Evolutionary conservation across 2,888 invertebrate genomes (phyloP).

Genomic region (Chrysolina haemoptera): DNA sequence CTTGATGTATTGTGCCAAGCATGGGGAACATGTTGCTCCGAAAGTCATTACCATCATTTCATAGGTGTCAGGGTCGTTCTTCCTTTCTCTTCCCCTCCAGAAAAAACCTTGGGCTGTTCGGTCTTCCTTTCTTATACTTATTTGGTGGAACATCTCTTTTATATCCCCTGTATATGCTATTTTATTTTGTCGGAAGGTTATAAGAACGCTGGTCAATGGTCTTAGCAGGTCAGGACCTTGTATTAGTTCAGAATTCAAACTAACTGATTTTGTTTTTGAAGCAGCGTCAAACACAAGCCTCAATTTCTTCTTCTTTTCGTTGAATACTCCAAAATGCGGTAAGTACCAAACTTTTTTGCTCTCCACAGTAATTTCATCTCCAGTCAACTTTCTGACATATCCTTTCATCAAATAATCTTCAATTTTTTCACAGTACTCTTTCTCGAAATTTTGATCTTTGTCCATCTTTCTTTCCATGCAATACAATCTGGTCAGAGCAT

Average conservation of each 20-base stretch:
- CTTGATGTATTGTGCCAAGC: constrained; percentile 50
- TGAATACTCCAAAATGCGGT: constrained; percentile 25
- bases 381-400: constrained; percentile 25
- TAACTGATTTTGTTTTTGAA: constrained; percentile 21
- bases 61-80: constrained; percentile 40
- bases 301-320: constrained; percentile 21
- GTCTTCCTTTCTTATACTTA: constrained; percentile 53
- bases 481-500: background rate
- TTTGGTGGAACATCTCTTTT: constrained; percentile 14
- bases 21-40: constrained; percentile 53
- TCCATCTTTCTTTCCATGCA: constrained; percentile 25
- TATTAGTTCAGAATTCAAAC: constrained; percentile 32
- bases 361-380: constrained; percentile 1
- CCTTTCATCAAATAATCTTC: constrained; percentile 25
- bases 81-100: constrained; percentile 30
- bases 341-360: constrained; percentile 24
- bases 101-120: constrained; percentile 40
- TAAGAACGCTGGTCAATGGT: constrained; percentile 45
- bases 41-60: constrained; percentile 53
- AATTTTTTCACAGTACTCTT: constrained; percentile 19
- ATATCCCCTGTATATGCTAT: constrained; percentile 34
- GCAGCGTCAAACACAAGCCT: constrained; percentile 32
- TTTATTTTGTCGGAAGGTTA: constrained; percentile 20
- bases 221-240: constrained; percentile 49
- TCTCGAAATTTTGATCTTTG: constrained; percentile 15